phyloP scores from a whole-genome alignment of 2,113 vertebrate species.

The Machaerirhynchus nigripectus region DNA sequence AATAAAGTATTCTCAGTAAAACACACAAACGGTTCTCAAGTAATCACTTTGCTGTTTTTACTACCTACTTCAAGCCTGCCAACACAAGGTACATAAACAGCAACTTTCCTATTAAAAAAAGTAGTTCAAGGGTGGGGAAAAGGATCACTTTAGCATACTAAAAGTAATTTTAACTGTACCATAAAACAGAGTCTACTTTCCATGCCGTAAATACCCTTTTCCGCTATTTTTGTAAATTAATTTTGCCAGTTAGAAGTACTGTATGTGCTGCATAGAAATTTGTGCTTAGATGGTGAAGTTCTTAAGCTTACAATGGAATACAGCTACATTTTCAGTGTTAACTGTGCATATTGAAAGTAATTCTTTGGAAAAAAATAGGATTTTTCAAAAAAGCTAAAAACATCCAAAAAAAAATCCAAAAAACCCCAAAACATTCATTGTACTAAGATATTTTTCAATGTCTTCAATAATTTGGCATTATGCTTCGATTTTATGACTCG shows the following conservation, averaged over 20 bases:
- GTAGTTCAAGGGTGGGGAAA: conserved; percentile 49
- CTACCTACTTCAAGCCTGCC: conserved; percentile 76
- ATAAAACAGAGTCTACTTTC: conserved; percentile 73
- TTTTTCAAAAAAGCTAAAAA: conserved; percentile 70
- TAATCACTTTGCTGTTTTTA: conserved; percentile 82
- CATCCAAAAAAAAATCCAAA: neutral
- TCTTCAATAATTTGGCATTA: conserved; percentile 71
- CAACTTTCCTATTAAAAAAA: conserved; percentile 65
- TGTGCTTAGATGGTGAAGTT: conserved; percentile 82
- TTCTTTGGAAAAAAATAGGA: conserved; percentile 58
- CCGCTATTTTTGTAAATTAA: conserved; percentile 82
- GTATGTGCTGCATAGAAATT: conserved; percentile 79
- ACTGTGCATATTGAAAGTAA: conserved; percentile 78
- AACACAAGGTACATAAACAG: conserved; percentile 74
- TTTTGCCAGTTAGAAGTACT: conserved; percentile 78
- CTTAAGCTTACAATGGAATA: conserved; percentile 79
- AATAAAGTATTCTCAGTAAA: conserved; percentile 85
- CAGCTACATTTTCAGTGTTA: conserved; percentile 83
- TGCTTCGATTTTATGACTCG: conserved; percentile 56
- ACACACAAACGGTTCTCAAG: conserved; percentile 79
- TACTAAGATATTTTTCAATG: conserved; percentile 47
- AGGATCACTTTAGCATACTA: conserved; percentile 63
- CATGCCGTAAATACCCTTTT: conserved; percentile 77
- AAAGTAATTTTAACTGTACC: conserved; percentile 76
- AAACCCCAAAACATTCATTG: conserved; percentile 21